These are phyloP conservation scores for Rhopalosiphum padi DNA, from an alignment of 1,140 invertebrate genomes.

Conservation along the genomic window DNA sequence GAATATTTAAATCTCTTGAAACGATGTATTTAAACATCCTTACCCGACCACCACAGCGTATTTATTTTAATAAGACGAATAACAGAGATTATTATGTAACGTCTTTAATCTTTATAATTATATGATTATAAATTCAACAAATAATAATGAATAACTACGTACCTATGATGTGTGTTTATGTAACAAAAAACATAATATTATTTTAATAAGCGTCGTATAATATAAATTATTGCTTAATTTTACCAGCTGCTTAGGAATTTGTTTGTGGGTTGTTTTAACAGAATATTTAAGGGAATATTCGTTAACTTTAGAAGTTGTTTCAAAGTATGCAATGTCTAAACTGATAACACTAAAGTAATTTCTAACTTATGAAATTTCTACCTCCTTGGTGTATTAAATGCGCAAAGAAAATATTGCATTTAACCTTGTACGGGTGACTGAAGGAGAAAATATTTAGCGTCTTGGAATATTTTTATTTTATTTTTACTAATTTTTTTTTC, in stretches of 20 bases:
- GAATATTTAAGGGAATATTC: not conserved
- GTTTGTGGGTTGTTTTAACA: not conserved
- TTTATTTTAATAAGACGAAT: not conserved
- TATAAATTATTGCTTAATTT: not conserved
- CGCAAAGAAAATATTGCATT: not conserved
- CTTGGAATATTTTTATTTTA: not conserved
- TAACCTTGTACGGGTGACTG: not conserved
- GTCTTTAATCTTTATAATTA: not conserved
- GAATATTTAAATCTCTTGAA: not conserved
- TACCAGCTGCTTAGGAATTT: not conserved
- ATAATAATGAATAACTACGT: not conserved
- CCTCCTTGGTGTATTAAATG: not conserved
- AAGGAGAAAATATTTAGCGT: not conserved
- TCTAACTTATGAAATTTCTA: not conserved
- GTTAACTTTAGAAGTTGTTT: not conserved
- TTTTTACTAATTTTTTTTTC: not conserved
- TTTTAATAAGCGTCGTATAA: not conserved
- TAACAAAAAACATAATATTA: not conserved
- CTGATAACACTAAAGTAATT: not conserved
- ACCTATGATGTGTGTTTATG: not conserved
- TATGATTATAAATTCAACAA: not conserved
- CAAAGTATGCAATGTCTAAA: not conserved
- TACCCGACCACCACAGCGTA: not conserved
- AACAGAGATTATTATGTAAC: not conserved
- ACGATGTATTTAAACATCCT: not conserved